Evolutionary conservation across 2,113 vertebrate genomes (phyloP), one percentile per base, ranked within the genome.

Genomic region (Lepus timidus): DNA sequence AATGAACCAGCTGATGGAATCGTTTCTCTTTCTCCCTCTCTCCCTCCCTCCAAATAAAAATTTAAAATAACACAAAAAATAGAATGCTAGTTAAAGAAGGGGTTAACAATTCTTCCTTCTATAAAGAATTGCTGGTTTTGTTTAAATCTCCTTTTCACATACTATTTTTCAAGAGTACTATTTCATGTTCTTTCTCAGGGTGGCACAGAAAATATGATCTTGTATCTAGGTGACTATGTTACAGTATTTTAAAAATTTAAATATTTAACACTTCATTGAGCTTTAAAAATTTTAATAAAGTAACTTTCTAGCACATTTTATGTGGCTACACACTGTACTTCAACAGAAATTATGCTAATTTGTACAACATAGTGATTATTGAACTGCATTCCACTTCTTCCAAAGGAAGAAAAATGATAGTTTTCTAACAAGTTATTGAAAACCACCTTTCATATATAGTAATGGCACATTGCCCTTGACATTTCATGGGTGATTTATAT

Each of bases 221-320:
- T 86, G 55, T 64, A 95, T 88, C 73, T 36, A 93, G n/a, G 76
- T n/a, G 16, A 31, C 19, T 31, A 94, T 67, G 80, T 76, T 65
- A 84, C 20, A 73, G 7, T 58, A 3, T 67, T 55, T 74, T 86
- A 27, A 67, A 94, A 95, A 31, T 85, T 88, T 22, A 39, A 33
- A 39, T 78, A 84, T 70, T 91, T 94, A 67, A 93, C 33, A 80
- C 2, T 27, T 86, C 33, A 20, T 70, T 83, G 70, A 94, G 16
- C 9, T 97, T 95, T 94, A 36, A 64, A 92, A 91, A 31, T 33
- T 90, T 90, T 90, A 20, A 36, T 85, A 74, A 97, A 96, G 80
- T 94, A 85, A 75, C 68, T 94, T 31, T 29, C 10, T 85, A 86
- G 74, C 36, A 85, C 27, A 79, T 92, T 88, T 86, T 71, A 13